Conservation (phyloP, 2,113 vertebrate genomes). For the Oncorhynchus gorbuscha region DNA sequence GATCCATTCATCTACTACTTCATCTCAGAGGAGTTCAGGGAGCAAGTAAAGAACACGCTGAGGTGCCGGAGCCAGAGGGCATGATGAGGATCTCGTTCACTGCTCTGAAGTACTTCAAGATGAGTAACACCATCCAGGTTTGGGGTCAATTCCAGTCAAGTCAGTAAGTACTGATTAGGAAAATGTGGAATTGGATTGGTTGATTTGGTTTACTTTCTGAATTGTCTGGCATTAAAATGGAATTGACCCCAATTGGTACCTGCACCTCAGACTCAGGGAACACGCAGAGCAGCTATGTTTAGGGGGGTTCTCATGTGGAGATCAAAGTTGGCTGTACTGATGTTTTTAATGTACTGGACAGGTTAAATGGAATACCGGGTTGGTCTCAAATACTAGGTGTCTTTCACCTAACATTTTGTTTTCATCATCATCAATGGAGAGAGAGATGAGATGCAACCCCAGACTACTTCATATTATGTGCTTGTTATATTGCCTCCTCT, state of each 20-base stretch:
- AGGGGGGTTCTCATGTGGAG: background rate
- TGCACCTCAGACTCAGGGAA: slow-evolving; percentile 74
- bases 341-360: background rate
- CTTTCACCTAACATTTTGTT: too few relatives aligned
- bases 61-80: slow-evolving; percentile 82
- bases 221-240: too few relatives aligned
- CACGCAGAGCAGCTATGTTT: slow-evolving; percentile 74
- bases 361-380: background rate
- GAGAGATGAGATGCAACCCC: too few relatives aligned
- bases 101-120: slow-evolving; percentile 78
- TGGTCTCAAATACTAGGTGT: too few relatives aligned
- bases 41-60: slow-evolving; percentile 87
- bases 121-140: slow-evolving; percentile 47
- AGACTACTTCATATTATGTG: too few relatives aligned
- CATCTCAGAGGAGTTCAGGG: slow-evolving; percentile 89
- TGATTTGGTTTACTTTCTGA: too few relatives aligned
- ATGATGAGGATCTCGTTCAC: slow-evolving; percentile 84
- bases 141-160: too few relatives aligned
- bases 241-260: slow-evolving; percentile 25
- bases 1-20: slow-evolving; percentile 96
- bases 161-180: too few relatives aligned
- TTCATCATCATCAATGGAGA: too few relatives aligned
- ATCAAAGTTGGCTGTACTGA: background rate
- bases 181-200: too few relatives aligned
- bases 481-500: too few relatives aligned